Conservation (phyloP, 2,797 vertebrate genomes). For the Sebastes nivosus region DNA sequence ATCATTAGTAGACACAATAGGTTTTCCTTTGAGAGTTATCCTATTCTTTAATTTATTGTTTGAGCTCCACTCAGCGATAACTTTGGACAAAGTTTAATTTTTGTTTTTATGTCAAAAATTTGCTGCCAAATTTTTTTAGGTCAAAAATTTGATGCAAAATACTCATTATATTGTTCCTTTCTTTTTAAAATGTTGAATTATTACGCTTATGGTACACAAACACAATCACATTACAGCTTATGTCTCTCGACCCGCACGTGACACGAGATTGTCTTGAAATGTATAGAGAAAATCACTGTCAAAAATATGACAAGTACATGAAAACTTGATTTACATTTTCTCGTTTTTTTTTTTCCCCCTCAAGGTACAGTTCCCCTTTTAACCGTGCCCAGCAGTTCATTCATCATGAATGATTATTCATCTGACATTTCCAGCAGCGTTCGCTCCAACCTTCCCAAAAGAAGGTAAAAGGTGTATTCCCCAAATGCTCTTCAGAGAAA, state of each 20-base stretch:
- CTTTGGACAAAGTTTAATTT: neutral
- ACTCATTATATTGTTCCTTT: neutral
- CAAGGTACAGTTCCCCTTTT: constrained; percentile 11
- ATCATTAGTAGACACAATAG: neutral
- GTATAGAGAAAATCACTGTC: neutral
- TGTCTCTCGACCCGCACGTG: neutral
- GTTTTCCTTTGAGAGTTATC: neutral
- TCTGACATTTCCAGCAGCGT: constrained; percentile 51
- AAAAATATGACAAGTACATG: constrained; percentile 3
- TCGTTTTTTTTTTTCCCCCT: neutral
- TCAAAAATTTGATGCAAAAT: too few species aligned
- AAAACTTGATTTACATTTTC: constrained; percentile 10
- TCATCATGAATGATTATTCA: constrained; percentile 42
- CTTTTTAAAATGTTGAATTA: neutral
- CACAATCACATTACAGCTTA: neutral
- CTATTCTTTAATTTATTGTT: neutral
- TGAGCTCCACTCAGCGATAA: neutral
- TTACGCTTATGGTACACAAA: neutral
- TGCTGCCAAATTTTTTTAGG: too few species aligned
- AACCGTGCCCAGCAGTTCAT: constrained; percentile 1
- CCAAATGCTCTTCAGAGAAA: constrained; percentile 60
- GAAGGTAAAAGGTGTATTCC: constrained; percentile 52
- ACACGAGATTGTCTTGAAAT: neutral
- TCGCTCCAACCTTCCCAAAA: constrained; percentile 14
- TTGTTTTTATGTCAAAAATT: neutral